Evolutionary conservation across 2,113 vertebrate species (phyloP), one percentile per base, ranked within the genome.

Genomic region (Petrocephalus microphthalmus): DNA sequence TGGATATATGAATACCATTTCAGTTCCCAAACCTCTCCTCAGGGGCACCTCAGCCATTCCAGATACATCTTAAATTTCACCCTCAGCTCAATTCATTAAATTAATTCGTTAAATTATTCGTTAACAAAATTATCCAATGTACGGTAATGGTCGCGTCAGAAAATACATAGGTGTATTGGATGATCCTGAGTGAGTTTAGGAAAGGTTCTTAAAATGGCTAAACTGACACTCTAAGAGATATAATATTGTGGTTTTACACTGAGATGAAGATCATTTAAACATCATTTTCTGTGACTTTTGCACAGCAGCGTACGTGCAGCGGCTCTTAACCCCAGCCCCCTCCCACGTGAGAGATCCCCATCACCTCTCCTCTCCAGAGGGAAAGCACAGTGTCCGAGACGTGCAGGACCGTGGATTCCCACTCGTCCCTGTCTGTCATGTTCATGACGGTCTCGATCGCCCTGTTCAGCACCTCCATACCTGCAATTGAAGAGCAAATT

Each of bases 401-500:
- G 0, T 93, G 96, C 91, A 99, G 94, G 87, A 96, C 93, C 1
- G 96, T 92, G 0, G 96, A 94, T 0, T 94, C 95, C 98, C 98
- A 99, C 88, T 94, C 90, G 1, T 97, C 96, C 90, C 84, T 93
- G 84, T 96, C 95, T 0, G 94, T 95, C 10, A 92, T 93, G 89
- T 93, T 94, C 57, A 95, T 95, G 93, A 99, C 95, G 91, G 94
- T 96, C 90, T 97, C 97, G 0, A 99, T 98, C 19, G 97, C 97
- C 86, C 96, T 92, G 37, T 99, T 99, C 92, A 99, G 88, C 88
- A 99, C 96, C 64, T 98, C 97, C 97, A 99, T 99, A 67, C 98
- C 98, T 99, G 89, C 0, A 52, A 56, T 56, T 7, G 51, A 7
- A 87, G 25, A 0, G 0, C 11, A 74, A 45, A 0, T 22, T 74